Evolutionary conservation across 2,113 vertebrate species (phyloP), one percentile per base, ranked within the genome.

Genomic region (Eudyptes chrysolophus): DNA sequence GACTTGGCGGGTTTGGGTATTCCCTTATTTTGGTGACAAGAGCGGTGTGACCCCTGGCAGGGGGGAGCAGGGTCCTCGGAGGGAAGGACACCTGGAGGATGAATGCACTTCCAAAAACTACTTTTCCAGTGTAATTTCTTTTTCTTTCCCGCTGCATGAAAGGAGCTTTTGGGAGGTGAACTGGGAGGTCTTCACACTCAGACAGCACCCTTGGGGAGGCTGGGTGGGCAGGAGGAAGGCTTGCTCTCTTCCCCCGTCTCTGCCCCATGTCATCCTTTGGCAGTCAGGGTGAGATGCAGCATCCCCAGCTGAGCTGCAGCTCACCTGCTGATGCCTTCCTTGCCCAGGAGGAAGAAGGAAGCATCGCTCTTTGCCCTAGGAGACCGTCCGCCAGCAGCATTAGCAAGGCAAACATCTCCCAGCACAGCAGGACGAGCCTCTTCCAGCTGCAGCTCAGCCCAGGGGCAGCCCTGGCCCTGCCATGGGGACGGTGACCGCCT

Each of bases 401-500:
- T 13, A 61, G 15, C 49, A 40, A 62, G 27, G 44, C 1, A 2
- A 92, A 20, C 17, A 15, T 27, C 49, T 52, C 36, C 57, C 49
- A 52, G 32, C 20, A 30, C 20, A 65, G 30, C 2, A 3, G 16
- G 13, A 61, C 34, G 24, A 58, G 22, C 11, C 4, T 85, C 48
- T 55, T 42, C 30, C 68, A 70, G 51, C 69, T 51, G 38, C 46
- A 60, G 38, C 29, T 76, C 49, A 13, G 34, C 34, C 20, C 42
- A 29, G 19, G n/a, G 19, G 29, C 68, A 44, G 14, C 10, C 30
- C 49, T 30, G 16, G 9, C 27, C 42, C 36, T 62, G 26, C 40
- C 42, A 20, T 0, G 0, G 48, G 60, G 20, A 54, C 4, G 2
- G 22, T 1, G 4, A 29, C 25, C 1, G 0, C 26, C 22, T 29